Evolutionary conservation across 2,113 vertebrate species (phyloP), one percentile per base, ranked within the genome.

Genomic region (Forbesichthys agassizii): DNA sequence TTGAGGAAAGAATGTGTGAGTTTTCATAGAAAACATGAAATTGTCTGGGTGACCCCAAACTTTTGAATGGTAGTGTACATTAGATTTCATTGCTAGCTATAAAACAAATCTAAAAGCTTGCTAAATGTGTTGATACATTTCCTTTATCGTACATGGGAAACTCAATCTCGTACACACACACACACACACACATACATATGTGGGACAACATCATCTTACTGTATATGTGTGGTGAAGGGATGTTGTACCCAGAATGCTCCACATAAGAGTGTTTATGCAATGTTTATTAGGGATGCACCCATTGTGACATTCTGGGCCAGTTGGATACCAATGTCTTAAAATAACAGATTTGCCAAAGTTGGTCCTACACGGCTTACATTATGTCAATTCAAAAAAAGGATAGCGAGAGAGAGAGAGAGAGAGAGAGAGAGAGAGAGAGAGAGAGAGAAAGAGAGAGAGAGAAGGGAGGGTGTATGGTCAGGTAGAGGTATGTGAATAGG

Each of bases 221-320:
- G 36, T 13, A 18, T 65, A 11, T 67, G 62, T 74, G 59, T 74
- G 75, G 71, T 52, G 56, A 85, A 70, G 77, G 80, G 73, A 72
- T 68, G 66, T 59, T 73, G 59, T 88, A 80, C 88, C 86, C 89
- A 90, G 81, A 79, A 83, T 88, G 81, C 88, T 79, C 85, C 84
- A 87, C 87, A 61, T 48, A 58, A 54, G 75, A 81, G 4, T 51
- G 72, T 84, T 86, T 89, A 86, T 91, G 89, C 88, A 89, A 89
- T 85, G 74, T 84, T 90, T 83, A 90, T 92, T 82, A 91, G 90
- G 92, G 91, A 91, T 92, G 72, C 27, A 27, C 27, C 27, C 27
- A 27, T 27, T 27, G 27, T 27, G 27, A 27, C 27, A 27, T 27
- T 27, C 1, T 27, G 27, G 27, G 27, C 27, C 2, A 27, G 27